A percentile compares a stretch with the other conserved stretches of the same genome.
phyloP scores from a whole-genome alignment of 2,113 vertebrate genomes.

The Crotalus helleri region DNA sequence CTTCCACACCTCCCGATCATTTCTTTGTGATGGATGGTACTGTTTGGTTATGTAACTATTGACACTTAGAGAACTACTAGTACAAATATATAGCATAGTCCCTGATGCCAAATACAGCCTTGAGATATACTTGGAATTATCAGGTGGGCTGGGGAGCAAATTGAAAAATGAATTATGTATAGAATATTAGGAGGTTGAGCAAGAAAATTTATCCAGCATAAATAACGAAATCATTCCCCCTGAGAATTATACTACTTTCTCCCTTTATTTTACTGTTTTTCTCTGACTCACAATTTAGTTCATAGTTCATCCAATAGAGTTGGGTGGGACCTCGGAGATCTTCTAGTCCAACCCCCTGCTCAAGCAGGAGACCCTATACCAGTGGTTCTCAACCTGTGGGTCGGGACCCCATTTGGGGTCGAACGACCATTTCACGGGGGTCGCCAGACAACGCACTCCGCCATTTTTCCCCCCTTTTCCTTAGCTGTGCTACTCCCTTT shows the following conservation, averaged over 20 bases:
- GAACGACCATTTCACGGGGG: no score
- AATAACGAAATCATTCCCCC: neutral
- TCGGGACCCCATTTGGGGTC: no score
- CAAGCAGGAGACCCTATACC: neutral
- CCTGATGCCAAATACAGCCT: neutral
- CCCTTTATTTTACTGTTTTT: neutral
- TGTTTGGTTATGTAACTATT: neutral
- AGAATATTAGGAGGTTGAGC: neutral
- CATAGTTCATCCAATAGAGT: neutral
- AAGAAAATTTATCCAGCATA: neutral
- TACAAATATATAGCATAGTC: neutral
- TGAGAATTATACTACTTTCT: neutral
- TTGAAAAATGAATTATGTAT: neutral
- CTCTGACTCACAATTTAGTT: neutral
- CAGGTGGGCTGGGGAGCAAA: neutral
- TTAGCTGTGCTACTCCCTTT: no score
- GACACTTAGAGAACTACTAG: neutral
- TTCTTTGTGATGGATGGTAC: neutral
- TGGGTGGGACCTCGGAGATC: neutral
- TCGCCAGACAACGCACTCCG: no score
- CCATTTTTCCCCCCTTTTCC: no score
- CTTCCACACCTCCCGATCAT: neutral
- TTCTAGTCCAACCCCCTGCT: neutral
- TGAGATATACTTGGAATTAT: neutral
- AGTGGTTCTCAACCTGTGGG: no score